Percentiles rank a stretch among this genome's conserved stretches.
These are phyloP conservation scores for Caenorhabditis parvicauda DNA, from an alignment of 2,888 invertebrate genomes.

Conservation along the genomic window DNA sequence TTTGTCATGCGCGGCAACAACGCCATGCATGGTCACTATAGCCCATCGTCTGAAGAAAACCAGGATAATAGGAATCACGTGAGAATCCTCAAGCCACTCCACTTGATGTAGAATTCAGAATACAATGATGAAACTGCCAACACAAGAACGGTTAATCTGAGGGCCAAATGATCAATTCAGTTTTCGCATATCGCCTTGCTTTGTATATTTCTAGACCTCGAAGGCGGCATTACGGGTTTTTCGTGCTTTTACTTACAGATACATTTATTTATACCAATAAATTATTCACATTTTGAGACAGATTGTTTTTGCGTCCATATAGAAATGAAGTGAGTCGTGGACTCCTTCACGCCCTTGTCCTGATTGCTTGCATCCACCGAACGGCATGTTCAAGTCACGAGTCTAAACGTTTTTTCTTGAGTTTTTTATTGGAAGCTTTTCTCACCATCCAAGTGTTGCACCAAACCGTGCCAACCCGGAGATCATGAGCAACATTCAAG, in stretches of 20 bases:
- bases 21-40: conserved; percentile 57
- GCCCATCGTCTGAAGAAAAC: conserved; percentile 47
- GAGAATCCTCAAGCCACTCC: not conserved
- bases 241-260: too few species aligned
- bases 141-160: conserved; percentile 47
- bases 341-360: conserved; percentile 68
- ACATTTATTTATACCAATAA: too few species aligned
- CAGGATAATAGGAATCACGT: conserved; percentile 37
- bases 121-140: conserved; percentile 51
- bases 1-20: conserved; percentile 52
- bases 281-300: conserved; percentile 62
- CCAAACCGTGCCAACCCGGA: conserved; percentile 70
- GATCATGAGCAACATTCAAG: conserved; percentile 65
- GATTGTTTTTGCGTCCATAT: conserved; percentile 68
- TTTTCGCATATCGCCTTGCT: too few species aligned
- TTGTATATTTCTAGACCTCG: too few species aligned
- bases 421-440: not conserved
- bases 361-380: conserved; percentile 68
- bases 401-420: conserved; percentile 42
- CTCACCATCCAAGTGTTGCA: conserved; percentile 68
- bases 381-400: conserved; percentile 69
- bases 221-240: too few species aligned
- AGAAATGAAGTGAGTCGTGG: conserved; percentile 68
- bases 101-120: conserved; percentile 16
- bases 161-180: too few species aligned